A percentile compares a stretch with the other conserved stretches of the same genome.
These are phyloP conservation scores for Nasua narica DNA, from an alignment of 2,797 vertebrate genomes.

Conservation along the genomic window DNA sequence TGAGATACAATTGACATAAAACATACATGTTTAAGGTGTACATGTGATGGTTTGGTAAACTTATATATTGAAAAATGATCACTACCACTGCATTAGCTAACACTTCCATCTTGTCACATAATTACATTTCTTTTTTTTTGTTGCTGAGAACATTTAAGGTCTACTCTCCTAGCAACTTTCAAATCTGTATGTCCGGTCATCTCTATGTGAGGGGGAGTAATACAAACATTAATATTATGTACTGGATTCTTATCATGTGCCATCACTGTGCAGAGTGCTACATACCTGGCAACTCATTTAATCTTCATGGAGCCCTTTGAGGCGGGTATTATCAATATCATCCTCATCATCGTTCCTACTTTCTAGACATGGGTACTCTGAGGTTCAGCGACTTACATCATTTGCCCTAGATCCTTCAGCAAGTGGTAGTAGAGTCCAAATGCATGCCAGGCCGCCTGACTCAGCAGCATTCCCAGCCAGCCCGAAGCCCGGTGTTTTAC, in stretches of 20 bases:
- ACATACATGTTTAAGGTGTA: neutral
- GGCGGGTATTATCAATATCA: too few species aligned
- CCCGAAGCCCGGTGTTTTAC: neutral
- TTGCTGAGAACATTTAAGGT: neutral
- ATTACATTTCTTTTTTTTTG: neutral
- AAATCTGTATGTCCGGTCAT: neutral
- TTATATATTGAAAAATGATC: neutral
- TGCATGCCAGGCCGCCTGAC: neutral
- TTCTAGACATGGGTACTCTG: neutral
- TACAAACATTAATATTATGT: neutral
- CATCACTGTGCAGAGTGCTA: neutral
- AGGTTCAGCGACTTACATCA: neutral
- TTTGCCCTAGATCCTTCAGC: neutral
- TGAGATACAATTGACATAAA: neutral
- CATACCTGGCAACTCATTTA: neutral
- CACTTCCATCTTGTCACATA: neutral
- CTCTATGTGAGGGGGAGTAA: neutral
- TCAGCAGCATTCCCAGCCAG: neutral
- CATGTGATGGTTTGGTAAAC: neutral
- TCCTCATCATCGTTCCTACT: neutral
- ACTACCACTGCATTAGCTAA: neutral
- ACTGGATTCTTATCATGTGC: neutral
- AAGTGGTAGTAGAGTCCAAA: neutral
- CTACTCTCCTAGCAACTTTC: neutral
- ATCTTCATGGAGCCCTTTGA: neutral